Conservation (phyloP, 2,113 vertebrate species). For the Charadrius vociferus region DNA sequence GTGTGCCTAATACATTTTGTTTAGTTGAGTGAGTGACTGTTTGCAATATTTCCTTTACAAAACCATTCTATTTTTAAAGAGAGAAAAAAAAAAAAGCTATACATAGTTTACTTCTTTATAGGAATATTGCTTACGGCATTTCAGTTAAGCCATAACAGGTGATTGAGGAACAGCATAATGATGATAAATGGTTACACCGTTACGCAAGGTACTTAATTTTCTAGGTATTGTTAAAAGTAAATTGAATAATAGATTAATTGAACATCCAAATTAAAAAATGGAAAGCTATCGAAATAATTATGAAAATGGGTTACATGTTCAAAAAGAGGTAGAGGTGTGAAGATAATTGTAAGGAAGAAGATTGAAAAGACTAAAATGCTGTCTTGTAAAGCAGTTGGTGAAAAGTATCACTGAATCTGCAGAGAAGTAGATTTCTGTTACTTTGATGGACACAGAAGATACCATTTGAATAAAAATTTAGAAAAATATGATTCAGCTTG, state of each 20-base stretch:
- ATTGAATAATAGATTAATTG: constrained; percentile 38
- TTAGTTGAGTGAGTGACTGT: not conserved
- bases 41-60: not conserved
- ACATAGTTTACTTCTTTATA: not conserved
- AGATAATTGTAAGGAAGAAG: not conserved
- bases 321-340: not conserved
- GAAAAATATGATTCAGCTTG: not conserved
- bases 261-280: constrained; percentile 14
- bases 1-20: not conserved
- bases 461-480: not conserved
- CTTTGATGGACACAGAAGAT: not conserved
- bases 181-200: constrained; percentile 7
- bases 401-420: not conserved
- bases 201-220: not conserved
- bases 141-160: not conserved
- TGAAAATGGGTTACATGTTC: not conserved
- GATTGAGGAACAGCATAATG: not conserved
- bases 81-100: not conserved
- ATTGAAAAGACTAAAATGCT: not conserved
- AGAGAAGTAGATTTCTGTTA: not conserved
- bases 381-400: not conserved
- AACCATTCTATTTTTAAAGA: not conserved
- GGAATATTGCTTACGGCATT: not conserved
- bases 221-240: constrained; percentile 13
- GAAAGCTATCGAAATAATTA: not conserved